Base-by-base conservation (phyloP, 2,797 vertebrate species). In the Dendrocincla tyrannina region DNA sequence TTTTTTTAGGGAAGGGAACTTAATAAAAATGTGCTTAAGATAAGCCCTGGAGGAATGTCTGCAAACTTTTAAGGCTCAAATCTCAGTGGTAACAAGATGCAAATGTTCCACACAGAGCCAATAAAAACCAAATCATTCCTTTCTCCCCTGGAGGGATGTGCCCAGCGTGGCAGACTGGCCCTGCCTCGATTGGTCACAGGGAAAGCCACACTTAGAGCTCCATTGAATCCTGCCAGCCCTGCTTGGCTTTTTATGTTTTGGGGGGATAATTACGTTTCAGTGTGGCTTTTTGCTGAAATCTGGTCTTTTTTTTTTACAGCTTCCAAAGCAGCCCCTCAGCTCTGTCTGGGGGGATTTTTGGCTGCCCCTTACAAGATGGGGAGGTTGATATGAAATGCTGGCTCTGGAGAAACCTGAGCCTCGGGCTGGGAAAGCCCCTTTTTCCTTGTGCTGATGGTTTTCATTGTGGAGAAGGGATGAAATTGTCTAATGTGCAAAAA, bases 1-100 rank as follows among this genome's bases (percentile, higher is more conserved):
- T 4, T 89, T 88, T 92, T 93, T 76, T 69, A 85, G 72, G 74
- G 88, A 76, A 46, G 88, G 85, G 75, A 96, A 96, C 96, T 96
- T 96, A 85, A 97, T 96, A 95, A 97, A 96, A 97, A 89, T 18
- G 89, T 89, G 87, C 97, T 96, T 96, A 96, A 91, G 94, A 95
- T 72, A 94, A 96, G 81, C 94, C 94, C 95, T 85, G 84, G 83
- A 95, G 96, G 97, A 95, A 97, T 94, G 97, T 96, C 96, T 93
- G 91, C 89, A 92, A 91, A 96, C 85, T 94, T 89, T 95, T 96
- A 94, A 85, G 91, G 96, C 95, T 95, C 93, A 96, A 95, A 95
- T 89, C 94, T 96, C 96, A 84, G 62, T n/a, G 58, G 63, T 97
- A 97, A 97, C 91, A 81, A 95, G 96, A 96, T 93, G 95, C 96